Evolutionary conservation across 2,888 invertebrate genomes (phyloP), one percentile per base, ranked within the genome.

Genomic region (Himalopsyche anomala): DNA sequence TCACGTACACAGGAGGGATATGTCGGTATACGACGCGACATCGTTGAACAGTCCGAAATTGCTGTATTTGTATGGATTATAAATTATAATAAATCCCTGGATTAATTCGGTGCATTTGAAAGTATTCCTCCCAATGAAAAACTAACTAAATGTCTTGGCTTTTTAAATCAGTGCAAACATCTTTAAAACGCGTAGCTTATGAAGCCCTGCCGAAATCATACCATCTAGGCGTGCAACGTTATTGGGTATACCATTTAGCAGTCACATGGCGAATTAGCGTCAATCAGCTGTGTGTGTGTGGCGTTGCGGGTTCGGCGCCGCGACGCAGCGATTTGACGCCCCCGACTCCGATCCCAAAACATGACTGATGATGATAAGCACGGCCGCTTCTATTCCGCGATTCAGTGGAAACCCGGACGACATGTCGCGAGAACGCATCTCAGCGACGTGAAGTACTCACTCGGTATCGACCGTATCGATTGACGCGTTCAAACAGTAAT

Each of bases 211-310:
- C 40, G 12, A 81, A 81, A 15, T 81, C 81, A 51, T 45, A 8
- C 54, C 51, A 8, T 82, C 51, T 28, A 36, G 36, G 51, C 82
- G 82, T 82, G 38, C 51, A 28, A 4, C 38, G 81, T 42, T 81
- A 81, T 85, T 84, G 84, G 62, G 55, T 36, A 12, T 62, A 81
- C 62, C 45, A 45, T 42, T 85, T 85, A 81, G 81, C 81, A 81
- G 81, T 85, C 84, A 85, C 84, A 69, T 36, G 17, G 84, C 55
- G 84, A 85, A 81, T 85, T 85, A 85, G 62, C 84, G 81, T 81
- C 81, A 28, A 45, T 56, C 81, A 82, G 82, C 62, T 19, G 62
- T 62, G 3, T 56, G 82, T 54, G 55, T 38, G 55, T 55, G 38
- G 82, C 17, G 82, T 62, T 56, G 81, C 62, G 62, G 80, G 81